These are phyloP conservation scores for Ceratina japonica DNA, from an alignment of 1,140 invertebrate species.

Conservation along the genomic window DNA sequence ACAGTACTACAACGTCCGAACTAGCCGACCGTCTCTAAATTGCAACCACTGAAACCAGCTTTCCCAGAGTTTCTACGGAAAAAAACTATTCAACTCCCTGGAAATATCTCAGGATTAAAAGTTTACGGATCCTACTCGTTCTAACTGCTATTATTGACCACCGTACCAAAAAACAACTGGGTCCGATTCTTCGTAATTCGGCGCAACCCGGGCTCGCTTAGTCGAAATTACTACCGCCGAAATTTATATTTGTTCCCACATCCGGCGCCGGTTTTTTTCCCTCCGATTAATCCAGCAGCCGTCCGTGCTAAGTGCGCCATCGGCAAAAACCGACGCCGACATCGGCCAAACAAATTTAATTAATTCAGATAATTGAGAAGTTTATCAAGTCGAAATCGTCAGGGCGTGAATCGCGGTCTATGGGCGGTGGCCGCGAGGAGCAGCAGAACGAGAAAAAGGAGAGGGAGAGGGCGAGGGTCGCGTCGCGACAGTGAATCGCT, in stretches of 20 bases:
- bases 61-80: too few species aligned
- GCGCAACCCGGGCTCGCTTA: neutral
- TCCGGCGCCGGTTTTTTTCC: neutral
- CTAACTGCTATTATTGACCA: conserved; percentile 16
- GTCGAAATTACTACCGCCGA: neutral
- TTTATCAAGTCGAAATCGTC: conserved; percentile 51
- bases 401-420: neutral
- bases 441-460: neutral
- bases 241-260: conserved; percentile 9
- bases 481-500: conserved; percentile 29
- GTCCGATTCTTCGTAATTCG: neutral
- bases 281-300: neutral
- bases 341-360: conserved; percentile 52
- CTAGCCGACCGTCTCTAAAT: too few species aligned
- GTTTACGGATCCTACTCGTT: too few species aligned
- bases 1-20: too few species aligned
- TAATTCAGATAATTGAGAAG: conserved; percentile 64
- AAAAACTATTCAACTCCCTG: too few species aligned
- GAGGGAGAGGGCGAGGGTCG: too few species aligned
- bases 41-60: too few species aligned
- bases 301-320: neutral
- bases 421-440: neutral
- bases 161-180: neutral
- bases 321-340: conserved; percentile 15
- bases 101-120: too few species aligned